Base-by-base conservation (phyloP, 2,888 invertebrate genomes). In the Archips xylosteana region DNA sequence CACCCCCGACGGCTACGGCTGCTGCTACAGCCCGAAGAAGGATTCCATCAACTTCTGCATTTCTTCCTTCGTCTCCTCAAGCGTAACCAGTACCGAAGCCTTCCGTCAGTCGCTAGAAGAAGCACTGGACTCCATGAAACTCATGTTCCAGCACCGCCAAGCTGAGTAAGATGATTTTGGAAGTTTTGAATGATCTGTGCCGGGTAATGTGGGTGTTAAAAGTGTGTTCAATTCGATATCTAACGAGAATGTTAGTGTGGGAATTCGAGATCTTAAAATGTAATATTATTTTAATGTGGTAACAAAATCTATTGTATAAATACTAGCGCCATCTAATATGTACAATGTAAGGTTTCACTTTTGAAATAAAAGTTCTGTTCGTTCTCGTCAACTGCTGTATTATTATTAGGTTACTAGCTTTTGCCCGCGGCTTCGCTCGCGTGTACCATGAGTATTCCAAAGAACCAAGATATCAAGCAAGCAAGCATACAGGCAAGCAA, bases 1-100 rank as follows among this genome's bases (percentile, higher is more conserved):
- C 2, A 99, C 99, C 57, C 97, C 98, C 0, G 98, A 99, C 81
- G 99, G 99, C 9, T 99, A 99, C 87, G 99, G 99, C 8, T 98
- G 98, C 86, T 97, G 98, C 78, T 99, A 99, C 95, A 99, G 99
- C 92, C 97, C 98, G 0, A 97, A 98, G 85, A 95, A 96, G 73
- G 96, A 97, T 83, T 95, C 95, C 80, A 96, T 99, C 82, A 96
- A 98, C 81, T 99, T 99, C 92, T 98, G 98, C 85, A 96, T 98
- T 71, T 97, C 98, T 1, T 97, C 98, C 0, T 98, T 98, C 91
- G 96, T 96, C 82, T 96, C 97, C n/a, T 97, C 97, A 76, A 96
- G 97, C 83, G 95, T 96, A 77, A 98, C 98, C 68, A 97, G 96
- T 89, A 97, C 98, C 0, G 94, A 93, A 61, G 96, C 95, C 71